Evolutionary conservation across 2,888 invertebrate genomes (phyloP), one percentile per base, ranked within the genome.

Genomic region (Rhagophthalmus giganteus): DNA sequence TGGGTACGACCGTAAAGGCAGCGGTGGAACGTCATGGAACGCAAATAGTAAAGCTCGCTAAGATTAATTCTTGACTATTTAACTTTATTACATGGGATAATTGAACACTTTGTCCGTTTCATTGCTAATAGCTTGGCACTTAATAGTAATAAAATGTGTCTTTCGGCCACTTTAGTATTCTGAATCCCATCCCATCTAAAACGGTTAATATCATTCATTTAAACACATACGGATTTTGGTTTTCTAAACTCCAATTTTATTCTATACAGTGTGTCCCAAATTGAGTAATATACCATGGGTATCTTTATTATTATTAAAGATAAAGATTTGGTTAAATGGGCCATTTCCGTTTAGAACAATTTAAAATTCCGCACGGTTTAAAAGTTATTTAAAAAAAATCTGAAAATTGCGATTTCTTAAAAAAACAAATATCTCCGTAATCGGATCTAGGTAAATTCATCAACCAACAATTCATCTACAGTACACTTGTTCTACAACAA

Each of bases 21-120:
- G 3, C 20, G 20, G 7, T 7, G 7, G 20, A 20, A 20, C 7
- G 20, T 20, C 20, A 20, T n/a, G n/a, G n/a, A n/a, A n/a, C n/a
- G n/a, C n/a, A 5, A 5, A 20, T 7, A 8, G 9, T 10, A 16
- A 33, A 40, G 44, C 48, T 31, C 34, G 30, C 15, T 15, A 45
- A 57, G 54, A 57, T 57, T 54, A 54, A 57, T 57, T 42, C 51
- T 37, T 30, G 27, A 45, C 57, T 51, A 57, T 54, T 54, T 54
- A 45, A 57, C 37, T 54, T 48, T 51, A 51, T 54, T 47, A 47
- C 54, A 28, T 27, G 41, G 45, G 54, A 54, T 57, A 57, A 57
- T 57, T 54, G 57, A 57, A 57, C 54, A 54, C 54, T 54, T 57
- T 57, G 57, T 57, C 50, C 54, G 47, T 51, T 57, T 57, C 51